Evolutionary conservation across 2,797 vertebrate genomes (phyloP).

Genomic region (Hippopotamyrus pictus): DNA sequence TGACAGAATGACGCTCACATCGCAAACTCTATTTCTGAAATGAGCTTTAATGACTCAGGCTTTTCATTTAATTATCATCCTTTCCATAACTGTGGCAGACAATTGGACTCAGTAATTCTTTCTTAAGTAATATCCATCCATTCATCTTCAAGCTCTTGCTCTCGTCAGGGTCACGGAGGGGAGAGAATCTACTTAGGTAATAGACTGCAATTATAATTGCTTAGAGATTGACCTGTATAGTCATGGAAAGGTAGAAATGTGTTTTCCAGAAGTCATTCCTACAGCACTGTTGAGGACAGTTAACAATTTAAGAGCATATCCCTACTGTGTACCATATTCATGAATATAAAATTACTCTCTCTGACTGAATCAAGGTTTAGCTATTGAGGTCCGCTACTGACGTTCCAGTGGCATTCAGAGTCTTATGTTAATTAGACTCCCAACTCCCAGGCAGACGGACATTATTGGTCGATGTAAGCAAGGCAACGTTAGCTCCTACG

Average conservation of each 20-base stretch:
- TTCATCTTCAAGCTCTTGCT: background rate
- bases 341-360: background rate
- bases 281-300: background rate
- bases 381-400: background rate
- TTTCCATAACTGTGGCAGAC: background rate
- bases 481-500: background rate
- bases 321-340: background rate
- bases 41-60: conserved; percentile 20
- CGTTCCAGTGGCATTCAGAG: background rate
- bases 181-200: background rate
- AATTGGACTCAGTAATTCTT: background rate
- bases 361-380: background rate
- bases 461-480: background rate
- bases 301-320: background rate
- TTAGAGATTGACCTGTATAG: background rate
- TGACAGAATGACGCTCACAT: background rate
- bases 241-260: background rate
- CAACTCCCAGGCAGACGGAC: background rate
- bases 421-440: background rate
- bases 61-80: conserved; percentile 25
- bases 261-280: background rate
- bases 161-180: background rate
- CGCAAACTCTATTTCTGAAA: conserved; percentile 17
- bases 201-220: background rate
- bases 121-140: background rate